Conservation (phyloP, 2,113 vertebrate genomes). For the Parotia lawesii region DNA sequence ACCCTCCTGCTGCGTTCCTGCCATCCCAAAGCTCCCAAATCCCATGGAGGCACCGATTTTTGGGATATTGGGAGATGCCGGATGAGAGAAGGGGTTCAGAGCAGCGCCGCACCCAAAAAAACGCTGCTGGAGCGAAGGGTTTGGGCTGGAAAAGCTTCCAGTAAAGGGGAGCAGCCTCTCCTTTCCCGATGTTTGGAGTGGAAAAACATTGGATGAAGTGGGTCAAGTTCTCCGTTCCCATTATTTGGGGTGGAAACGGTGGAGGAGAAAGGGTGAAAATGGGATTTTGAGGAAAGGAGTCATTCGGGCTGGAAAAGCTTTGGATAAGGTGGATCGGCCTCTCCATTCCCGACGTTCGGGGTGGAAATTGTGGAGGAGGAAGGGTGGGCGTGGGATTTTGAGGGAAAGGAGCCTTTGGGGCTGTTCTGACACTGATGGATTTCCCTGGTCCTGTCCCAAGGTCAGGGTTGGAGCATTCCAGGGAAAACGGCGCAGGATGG, state of each 20-base stretch:
- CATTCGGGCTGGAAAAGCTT: background rate
- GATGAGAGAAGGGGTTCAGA: fast-evolving
- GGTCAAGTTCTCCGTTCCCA: background rate
- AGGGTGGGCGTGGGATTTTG: background rate
- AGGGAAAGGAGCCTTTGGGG: background rate
- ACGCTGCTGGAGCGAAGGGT: fast-evolving
- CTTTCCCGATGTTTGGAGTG: background rate
- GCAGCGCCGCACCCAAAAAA: fast-evolving
- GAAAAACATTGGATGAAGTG: background rate
- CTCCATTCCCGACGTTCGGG: background rate
- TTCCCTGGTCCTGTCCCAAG: background rate
- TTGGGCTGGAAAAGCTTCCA: background rate
- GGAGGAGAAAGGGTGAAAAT: background rate
- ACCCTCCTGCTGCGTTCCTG: fast-evolving
- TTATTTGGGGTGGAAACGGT: background rate
- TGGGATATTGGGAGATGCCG: fast-evolving
- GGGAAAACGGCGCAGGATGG: fast-evolving
- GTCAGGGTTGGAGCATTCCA: background rate
- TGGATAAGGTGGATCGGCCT: background rate
- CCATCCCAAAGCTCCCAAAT: fast-evolving
- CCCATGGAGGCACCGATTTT: fast-evolving
- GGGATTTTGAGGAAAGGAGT: background rate
- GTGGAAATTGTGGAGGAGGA: background rate
- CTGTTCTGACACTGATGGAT: fast-evolving
- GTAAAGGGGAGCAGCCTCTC: background rate